These are phyloP conservation scores for Sarcophaga peregrina DNA, from an alignment of 1,140 invertebrate genomes.

Conservation along the genomic window DNA sequence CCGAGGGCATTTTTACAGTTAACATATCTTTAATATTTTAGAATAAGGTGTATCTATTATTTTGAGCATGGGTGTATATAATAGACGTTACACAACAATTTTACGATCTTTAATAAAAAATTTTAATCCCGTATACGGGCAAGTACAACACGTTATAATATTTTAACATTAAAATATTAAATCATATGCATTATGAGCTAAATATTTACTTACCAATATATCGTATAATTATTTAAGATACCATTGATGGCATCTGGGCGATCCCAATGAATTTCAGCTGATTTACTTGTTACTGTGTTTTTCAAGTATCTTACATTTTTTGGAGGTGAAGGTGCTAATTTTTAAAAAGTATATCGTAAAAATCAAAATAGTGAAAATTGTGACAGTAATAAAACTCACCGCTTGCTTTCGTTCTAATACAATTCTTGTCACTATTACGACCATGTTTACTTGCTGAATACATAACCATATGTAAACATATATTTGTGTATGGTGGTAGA, in stretches of 20 bases:
- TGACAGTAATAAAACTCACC: conserved; percentile 16
- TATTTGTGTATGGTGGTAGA: conserved; percentile 26
- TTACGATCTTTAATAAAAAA: too few relatives aligned
- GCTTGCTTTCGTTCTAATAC: conserved; percentile 19
- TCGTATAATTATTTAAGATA: conserved; percentile 14
- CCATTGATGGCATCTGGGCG: conserved; percentile 41
- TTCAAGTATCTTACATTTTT: background rate
- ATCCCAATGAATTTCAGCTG: conserved; percentile 34
- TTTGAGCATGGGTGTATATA: too few relatives aligned
- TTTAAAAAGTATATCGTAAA: background rate
- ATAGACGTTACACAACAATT: too few relatives aligned
- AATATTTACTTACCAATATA: conserved; percentile 35
- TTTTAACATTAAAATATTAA: too few relatives aligned
- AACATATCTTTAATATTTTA: too few relatives aligned
- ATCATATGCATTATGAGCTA: too few relatives aligned
- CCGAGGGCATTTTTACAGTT: too few relatives aligned
- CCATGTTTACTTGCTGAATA: conserved; percentile 25
- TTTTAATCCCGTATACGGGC: too few relatives aligned
- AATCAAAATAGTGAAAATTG: background rate
- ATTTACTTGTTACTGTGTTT: conserved; percentile 40
- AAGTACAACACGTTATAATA: too few relatives aligned
- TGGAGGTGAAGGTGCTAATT: conserved; percentile 43
- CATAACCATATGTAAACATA: conserved; percentile 28
- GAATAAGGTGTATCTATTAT: too few relatives aligned
- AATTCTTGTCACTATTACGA: background rate